Conservation (phyloP, 2,888 invertebrate species). For the Macaria liturata region DNA sequence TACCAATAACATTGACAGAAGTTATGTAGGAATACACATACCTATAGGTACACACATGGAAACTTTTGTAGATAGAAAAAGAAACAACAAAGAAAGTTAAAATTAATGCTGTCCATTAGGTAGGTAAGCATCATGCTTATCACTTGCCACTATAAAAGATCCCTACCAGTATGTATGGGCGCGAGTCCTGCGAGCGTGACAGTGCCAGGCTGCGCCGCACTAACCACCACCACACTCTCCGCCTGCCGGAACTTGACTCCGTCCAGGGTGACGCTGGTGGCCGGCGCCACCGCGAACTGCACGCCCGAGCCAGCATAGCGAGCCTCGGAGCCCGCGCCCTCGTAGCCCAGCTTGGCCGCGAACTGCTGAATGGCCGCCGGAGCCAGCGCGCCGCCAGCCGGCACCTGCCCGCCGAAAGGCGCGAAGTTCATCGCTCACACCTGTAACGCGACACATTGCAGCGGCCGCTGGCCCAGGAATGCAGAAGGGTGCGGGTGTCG, state of each 20-base stretch:
- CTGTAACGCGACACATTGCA: constrained; percentile 52
- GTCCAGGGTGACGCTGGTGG: constrained; percentile 56
- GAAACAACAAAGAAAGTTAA: too few relatives aligned
- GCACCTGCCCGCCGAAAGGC: constrained; percentile 92
- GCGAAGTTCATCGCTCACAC: constrained; percentile 89
- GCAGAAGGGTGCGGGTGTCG: constrained; percentile 44
- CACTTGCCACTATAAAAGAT: neutral
- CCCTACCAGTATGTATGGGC: constrained; percentile 71
- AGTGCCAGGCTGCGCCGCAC: constrained; percentile 78
- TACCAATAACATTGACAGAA: too few relatives aligned
- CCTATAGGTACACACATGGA: too few relatives aligned
- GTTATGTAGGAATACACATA: too few relatives aligned
- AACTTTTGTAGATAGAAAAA: too few relatives aligned
- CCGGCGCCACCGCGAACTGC: constrained; percentile 67
- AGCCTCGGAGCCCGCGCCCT: constrained; percentile 65
- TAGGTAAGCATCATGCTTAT: too few relatives aligned
- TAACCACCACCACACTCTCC: constrained; percentile 77
- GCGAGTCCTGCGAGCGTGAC: constrained; percentile 66
- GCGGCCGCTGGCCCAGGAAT: constrained; percentile 36
- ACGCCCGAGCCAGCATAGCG: constrained; percentile 57
- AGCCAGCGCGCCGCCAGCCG: constrained; percentile 84
- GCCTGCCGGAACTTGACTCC: constrained; percentile 85
- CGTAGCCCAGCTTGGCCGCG: constrained; percentile 87
- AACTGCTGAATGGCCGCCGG: constrained; percentile 93
- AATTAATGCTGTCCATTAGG: too few relatives aligned